Evolutionary conservation across 1,140 invertebrate genomes (phyloP).

Genomic region (Branchinecta lindahli): DNA sequence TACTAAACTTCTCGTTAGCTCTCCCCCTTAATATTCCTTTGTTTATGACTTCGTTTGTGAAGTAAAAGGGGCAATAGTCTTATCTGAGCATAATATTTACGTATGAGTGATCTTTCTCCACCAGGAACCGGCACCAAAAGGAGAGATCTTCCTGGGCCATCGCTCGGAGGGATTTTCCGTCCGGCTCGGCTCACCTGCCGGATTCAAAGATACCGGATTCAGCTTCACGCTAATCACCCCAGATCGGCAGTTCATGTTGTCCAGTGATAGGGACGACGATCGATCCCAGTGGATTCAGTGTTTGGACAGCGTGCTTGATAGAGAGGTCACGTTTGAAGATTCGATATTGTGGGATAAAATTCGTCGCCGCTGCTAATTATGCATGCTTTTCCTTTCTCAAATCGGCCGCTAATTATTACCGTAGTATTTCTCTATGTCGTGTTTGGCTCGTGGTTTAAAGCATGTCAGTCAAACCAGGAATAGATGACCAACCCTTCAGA

Average conservation of each 20-base stretch:
- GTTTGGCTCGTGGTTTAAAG: too few relatives aligned
- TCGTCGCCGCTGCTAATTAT: neutral
- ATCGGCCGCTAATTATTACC: too few relatives aligned
- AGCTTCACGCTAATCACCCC: slow-evolving; percentile 76
- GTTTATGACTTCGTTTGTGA: too few relatives aligned
- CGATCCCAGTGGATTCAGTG: slow-evolving; percentile 60
- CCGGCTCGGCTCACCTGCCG: slow-evolving; percentile 41
- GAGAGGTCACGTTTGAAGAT: slow-evolving; percentile 61
- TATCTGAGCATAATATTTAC: too few relatives aligned
- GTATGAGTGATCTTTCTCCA: neutral
- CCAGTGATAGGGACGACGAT: slow-evolving; percentile 58
- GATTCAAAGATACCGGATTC: slow-evolving; percentile 46
- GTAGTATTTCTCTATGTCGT: too few relatives aligned
- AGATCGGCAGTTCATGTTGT: slow-evolving; percentile 60
- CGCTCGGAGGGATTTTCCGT: slow-evolving; percentile 54
- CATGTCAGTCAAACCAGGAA: too few relatives aligned
- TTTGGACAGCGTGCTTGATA: slow-evolving; percentile 55
- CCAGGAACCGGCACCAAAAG: slow-evolving; percentile 68
- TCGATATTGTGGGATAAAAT: slow-evolving; percentile 45
- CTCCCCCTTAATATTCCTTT: too few relatives aligned
- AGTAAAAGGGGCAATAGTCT: too few relatives aligned
- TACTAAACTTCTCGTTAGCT: too few relatives aligned
- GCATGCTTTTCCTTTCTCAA: slow-evolving; percentile 11
- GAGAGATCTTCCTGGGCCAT: slow-evolving; percentile 74
- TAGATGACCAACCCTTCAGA: too few relatives aligned